Evolutionary conservation across 1,140 invertebrate species (phyloP).

Genomic region (Maconellicoccus hirsutus): DNA sequence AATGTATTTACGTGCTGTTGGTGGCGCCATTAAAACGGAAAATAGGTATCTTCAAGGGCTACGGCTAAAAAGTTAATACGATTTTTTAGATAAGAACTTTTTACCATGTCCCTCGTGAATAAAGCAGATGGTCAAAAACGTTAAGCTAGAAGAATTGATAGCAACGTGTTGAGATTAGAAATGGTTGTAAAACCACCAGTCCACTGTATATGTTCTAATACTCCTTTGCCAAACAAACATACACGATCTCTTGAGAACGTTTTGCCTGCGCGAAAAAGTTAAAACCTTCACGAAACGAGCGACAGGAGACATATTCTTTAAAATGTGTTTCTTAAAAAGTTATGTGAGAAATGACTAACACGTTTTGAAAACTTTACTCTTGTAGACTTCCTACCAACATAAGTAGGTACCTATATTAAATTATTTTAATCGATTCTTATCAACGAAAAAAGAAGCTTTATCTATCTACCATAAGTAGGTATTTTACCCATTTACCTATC

Average conservation of each 20-base stretch:
- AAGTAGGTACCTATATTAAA: too few relatives aligned
- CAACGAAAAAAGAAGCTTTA: too few relatives aligned
- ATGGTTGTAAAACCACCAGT: background rate
- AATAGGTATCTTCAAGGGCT: background rate
- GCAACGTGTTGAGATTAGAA: slow-evolving; percentile 3
- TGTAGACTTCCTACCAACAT: too few relatives aligned
- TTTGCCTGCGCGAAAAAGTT: background rate
- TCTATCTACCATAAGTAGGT: too few relatives aligned
- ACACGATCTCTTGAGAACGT: background rate
- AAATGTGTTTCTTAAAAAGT: slow-evolving; percentile 3
- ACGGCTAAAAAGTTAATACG: background rate
- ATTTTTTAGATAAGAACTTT: slow-evolving; percentile 6
- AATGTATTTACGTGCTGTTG: background rate
- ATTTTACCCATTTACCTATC: too few relatives aligned
- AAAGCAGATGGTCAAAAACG: background rate
- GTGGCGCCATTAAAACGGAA: background rate
- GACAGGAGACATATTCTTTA: slow-evolving; percentile 16
- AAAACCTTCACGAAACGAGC: slow-evolving; percentile 11
- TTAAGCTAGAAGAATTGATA: background rate
- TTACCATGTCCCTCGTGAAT: background rate
- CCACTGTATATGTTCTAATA: background rate
- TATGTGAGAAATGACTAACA: background rate
- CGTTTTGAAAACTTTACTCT: too few relatives aligned
- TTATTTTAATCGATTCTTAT: too few relatives aligned
- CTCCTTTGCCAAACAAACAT: background rate